Percentiles rank a stretch among this genome's conserved stretches.
Conservation (phyloP, 2,113 vertebrate genomes). For the Sprattus sprattus region DNA sequence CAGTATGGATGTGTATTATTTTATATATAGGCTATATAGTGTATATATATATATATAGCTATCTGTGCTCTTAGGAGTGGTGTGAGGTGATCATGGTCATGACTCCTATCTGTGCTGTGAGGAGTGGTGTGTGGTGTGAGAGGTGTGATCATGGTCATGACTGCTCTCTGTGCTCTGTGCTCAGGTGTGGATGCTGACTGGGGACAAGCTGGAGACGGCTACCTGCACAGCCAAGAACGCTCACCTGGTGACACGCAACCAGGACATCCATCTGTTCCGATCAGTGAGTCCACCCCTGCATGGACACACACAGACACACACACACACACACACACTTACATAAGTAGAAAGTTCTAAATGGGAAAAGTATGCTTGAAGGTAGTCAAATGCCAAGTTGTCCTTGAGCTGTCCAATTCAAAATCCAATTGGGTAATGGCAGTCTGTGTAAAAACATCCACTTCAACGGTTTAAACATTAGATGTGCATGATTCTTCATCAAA, state of each 20-base stretch:
- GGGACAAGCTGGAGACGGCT: slow-evolving; percentile 95
- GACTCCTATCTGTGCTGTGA: neutral
- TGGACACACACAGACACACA: neutral
- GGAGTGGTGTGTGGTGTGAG: neutral
- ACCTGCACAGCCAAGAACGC: slow-evolving; percentile 97
- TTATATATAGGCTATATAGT: too few relatives aligned
- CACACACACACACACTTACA: neutral
- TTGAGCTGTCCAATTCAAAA: too few relatives aligned
- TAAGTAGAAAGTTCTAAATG: too few relatives aligned
- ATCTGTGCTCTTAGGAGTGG: too few relatives aligned
- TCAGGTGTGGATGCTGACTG: slow-evolving; percentile 98
- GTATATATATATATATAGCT: too few relatives aligned
- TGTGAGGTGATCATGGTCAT: too few relatives aligned
- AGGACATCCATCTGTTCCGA: slow-evolving; percentile 94
- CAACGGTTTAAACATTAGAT: too few relatives aligned
- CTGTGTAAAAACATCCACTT: too few relatives aligned
- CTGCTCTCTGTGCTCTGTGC: slow-evolving; percentile 3
- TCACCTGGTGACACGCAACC: slow-evolving; percentile 92
- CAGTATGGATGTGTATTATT: neutral
- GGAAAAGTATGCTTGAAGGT: too few relatives aligned
- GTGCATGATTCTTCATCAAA: too few relatives aligned
- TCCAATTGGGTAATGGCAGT: too few relatives aligned
- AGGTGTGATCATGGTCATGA: neutral
- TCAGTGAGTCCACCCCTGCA: slow-evolving; percentile 71
- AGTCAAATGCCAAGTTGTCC: too few relatives aligned